phyloP scores from a whole-genome alignment of 1,140 invertebrate species.

The Brachionus sp. region DNA sequence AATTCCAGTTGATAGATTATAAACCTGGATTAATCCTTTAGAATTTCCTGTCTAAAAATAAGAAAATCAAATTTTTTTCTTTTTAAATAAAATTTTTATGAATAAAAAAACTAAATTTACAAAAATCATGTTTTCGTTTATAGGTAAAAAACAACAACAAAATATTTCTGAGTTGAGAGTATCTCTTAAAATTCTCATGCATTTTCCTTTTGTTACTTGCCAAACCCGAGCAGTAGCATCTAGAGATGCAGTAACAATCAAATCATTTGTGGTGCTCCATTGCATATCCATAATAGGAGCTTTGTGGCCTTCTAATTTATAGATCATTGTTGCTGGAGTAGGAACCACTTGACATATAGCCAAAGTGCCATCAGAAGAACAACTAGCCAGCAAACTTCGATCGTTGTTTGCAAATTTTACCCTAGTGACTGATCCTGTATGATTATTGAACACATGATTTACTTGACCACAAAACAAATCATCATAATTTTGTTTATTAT shows the following conservation, averaged over 20 bases:
- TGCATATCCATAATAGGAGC: constrained; percentile 74
- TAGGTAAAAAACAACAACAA: constrained; percentile 75
- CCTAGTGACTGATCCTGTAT: constrained; percentile 71
- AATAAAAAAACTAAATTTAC: too few relatives aligned
- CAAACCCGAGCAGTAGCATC: constrained; percentile 75
- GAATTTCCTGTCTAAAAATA: constrained; percentile 69
- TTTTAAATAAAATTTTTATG: too few relatives aligned
- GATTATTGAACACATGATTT: constrained; percentile 78
- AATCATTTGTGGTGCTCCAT: constrained; percentile 81
- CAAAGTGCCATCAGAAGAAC: constrained; percentile 73
- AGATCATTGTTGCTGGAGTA: constrained; percentile 68
- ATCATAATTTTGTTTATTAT: constrained; percentile 60
- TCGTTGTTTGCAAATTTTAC: constrained; percentile 85
- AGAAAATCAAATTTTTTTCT: background rate
- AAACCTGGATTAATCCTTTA: constrained; percentile 70
- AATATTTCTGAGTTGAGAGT: constrained; percentile 67
- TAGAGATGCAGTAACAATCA: constrained; percentile 72
- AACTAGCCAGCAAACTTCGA: constrained; percentile 72
- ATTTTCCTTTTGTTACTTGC: constrained; percentile 50
- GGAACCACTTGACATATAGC: constrained; percentile 76
- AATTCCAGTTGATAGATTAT: constrained; percentile 82
- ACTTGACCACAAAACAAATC: constrained; percentile 80
- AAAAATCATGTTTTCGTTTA: constrained; percentile 82
- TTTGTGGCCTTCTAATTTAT: constrained; percentile 71
- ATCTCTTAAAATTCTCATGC: constrained; percentile 65